These are phyloP conservation scores for Leuciscus idus DNA, from an alignment of 2,113 vertebrate species.

Conservation along the genomic window DNA sequence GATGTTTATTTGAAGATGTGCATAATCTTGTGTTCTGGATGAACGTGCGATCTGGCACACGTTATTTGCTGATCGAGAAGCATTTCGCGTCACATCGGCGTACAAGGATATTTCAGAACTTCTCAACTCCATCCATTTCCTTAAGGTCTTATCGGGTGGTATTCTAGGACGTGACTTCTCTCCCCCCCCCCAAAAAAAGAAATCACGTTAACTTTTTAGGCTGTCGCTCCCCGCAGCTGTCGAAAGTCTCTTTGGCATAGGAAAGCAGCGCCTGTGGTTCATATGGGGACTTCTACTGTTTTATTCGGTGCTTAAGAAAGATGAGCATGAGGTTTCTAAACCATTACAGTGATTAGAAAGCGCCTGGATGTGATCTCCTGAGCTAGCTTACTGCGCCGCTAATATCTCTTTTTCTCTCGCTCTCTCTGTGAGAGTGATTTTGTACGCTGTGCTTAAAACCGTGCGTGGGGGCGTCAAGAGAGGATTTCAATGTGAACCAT, in stretches of 20 bases:
- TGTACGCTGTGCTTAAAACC: conserved; percentile 82
- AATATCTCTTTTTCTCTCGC: conserved; percentile 72
- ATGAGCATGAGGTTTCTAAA: conserved; percentile 69
- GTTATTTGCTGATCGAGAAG: conserved; percentile 2
- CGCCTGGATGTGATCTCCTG: conserved; percentile 78
- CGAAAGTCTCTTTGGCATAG: conserved; percentile 42
- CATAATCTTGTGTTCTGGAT: conserved; percentile 15
- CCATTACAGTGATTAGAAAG: conserved; percentile 78
- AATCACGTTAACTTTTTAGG: conserved; percentile 50
- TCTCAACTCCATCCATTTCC: conserved; percentile 13
- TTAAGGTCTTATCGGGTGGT: not conserved
- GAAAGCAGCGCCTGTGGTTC: conserved; percentile 34
- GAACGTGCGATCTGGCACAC: not conserved
- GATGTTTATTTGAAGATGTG: conserved; percentile 6
- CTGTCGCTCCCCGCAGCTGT: conserved; percentile 9
- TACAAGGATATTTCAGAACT: conserved; percentile 30
- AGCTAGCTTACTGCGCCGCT: conserved; percentile 77
- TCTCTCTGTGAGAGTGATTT: conserved; percentile 79
- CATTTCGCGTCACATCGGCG: not conserved
- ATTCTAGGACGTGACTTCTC: conserved; percentile 14
- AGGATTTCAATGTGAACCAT: conserved; percentile 81
- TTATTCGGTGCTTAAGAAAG: conserved; percentile 74
- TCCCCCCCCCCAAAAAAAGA: not conserved
- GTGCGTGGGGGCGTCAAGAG: conserved; percentile 78
- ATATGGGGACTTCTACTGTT: conserved; percentile 51